These are phyloP conservation scores for Herpailurus yagouaroundi DNA, from an alignment of 2,113 vertebrate species.

Conservation along the genomic window DNA sequence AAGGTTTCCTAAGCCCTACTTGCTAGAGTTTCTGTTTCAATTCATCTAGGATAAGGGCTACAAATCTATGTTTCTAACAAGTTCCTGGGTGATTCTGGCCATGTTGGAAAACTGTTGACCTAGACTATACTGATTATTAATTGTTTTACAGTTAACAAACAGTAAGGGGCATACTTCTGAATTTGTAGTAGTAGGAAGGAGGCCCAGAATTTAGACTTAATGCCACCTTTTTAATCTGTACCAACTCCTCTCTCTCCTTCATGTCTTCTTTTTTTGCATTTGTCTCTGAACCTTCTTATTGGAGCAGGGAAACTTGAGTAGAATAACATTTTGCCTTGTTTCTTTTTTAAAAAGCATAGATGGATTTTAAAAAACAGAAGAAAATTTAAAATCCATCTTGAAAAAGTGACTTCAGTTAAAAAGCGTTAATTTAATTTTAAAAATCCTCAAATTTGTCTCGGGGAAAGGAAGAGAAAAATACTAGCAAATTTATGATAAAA, in stretches of 20 bases:
- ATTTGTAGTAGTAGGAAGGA: neutral
- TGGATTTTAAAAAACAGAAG: neutral
- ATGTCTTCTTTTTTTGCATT: neutral
- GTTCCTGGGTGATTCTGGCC: neutral
- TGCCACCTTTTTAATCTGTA: neutral
- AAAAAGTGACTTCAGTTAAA: constrained; percentile 22
- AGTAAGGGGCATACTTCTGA: neutral
- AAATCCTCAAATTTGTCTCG: neutral
- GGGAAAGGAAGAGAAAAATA: constrained; percentile 14
- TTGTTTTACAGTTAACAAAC: neutral
- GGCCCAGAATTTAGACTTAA: neutral
- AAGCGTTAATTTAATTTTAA: neutral
- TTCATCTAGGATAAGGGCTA: too few species aligned
- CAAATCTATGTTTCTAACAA: neutral
- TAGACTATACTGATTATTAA: neutral
- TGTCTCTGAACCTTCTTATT: neutral
- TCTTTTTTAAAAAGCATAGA: neutral
- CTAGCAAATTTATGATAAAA: neutral
- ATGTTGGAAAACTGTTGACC: neutral
- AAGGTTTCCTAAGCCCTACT: neutral
- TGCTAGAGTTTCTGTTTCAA: neutral
- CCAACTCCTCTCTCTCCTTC: neutral
- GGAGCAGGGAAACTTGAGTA: neutral
- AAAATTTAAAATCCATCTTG: neutral
- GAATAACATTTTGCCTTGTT: neutral